These are phyloP conservation scores for human (Homo sapiens) DNA, from an alignment of 2,113 vertebrate species.

Conservation along the genomic window DNA sequence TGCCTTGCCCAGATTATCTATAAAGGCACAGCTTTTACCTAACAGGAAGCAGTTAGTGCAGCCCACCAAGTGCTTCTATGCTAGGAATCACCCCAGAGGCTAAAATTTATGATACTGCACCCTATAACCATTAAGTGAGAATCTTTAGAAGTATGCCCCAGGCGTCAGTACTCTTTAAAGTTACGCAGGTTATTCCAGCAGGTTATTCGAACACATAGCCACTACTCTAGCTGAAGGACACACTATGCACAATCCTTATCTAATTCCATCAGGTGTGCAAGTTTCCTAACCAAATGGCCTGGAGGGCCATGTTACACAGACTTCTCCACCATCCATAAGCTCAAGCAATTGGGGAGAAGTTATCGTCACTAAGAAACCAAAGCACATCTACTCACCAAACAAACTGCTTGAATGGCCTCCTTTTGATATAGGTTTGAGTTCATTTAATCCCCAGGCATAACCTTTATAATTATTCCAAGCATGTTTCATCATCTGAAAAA, in stretches of 20 bases:
- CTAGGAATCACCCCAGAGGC: not conserved
- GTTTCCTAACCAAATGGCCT: slow-evolving; percentile 11
- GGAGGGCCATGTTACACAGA: not conserved
- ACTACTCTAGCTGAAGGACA: not conserved
- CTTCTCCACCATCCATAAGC: not conserved
- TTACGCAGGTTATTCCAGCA: not conserved
- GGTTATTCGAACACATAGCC: not conserved
- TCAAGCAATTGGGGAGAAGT: not conserved
- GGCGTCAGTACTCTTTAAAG: not conserved
- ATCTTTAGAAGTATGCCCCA: not conserved
- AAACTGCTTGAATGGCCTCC: slow-evolving; percentile 98
- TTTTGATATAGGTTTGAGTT: slow-evolving; percentile 96
- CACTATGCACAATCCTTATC: not conserved
- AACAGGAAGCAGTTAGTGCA: not conserved
- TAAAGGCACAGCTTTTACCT: not conserved
- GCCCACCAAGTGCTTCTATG: not conserved
- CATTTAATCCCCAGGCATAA: slow-evolving; percentile 98
- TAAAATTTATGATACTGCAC: not conserved
- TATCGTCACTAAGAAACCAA: slow-evolving; percentile 74
- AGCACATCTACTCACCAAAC: slow-evolving; percentile 93
- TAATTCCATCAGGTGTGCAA: not conserved
- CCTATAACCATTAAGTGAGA: not conserved
- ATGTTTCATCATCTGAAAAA: slow-evolving; percentile 97
- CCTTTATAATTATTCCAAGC: slow-evolving; percentile 97
- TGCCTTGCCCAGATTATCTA: not conserved